A percentile compares a stretch with the other conserved stretches of the same genome.
Evolutionary conservation across 2,797 vertebrate species (phyloP).

Genomic region (Pelodytes ibericus): DNA sequence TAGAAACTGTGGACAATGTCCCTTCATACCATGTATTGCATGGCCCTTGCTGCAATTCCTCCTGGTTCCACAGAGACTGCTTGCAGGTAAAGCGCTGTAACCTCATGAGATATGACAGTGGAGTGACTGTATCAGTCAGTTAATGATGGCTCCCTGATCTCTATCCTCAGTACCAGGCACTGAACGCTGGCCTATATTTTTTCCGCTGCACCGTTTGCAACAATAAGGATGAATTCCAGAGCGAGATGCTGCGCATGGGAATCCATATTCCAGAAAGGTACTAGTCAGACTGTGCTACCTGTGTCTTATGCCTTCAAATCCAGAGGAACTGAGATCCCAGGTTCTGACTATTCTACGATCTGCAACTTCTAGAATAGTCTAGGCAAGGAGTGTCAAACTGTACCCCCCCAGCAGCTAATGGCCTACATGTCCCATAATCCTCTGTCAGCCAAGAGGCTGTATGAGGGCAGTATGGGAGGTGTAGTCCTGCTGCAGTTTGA

Average conservation of each 20-base stretch:
- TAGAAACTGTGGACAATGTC: conserved; percentile 83
- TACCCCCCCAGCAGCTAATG: too few species aligned
- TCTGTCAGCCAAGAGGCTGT: too few species aligned
- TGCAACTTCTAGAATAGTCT: too few species aligned
- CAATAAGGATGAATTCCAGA: conserved; percentile 90
- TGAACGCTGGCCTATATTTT: conserved; percentile 93
- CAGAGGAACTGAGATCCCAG: too few species aligned
- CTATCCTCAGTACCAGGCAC: conserved; percentile 82
- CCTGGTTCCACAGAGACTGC: conserved; percentile 96
- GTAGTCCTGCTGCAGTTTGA: too few species aligned
- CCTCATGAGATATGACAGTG: too few species aligned
- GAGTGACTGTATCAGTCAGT: too few species aligned
- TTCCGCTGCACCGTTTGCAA: conserved; percentile 94
- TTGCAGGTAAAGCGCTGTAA: conserved; percentile 80
- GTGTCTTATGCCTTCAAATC: too few species aligned
- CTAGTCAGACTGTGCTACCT: neutral
- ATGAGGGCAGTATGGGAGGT: too few species aligned
- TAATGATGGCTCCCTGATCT: conserved; percentile 15
- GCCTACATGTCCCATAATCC: too few species aligned
- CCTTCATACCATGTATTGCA: conserved; percentile 80
- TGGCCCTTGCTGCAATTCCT: conserved; percentile 89
- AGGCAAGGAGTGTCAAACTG: too few species aligned
- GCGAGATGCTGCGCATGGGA: conserved; percentile 95
- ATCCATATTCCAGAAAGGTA: conserved; percentile 95
- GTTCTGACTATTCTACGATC: too few species aligned